A percentile compares a stretch with the other conserved stretches of the same genome.
Conservation (phyloP, 2,888 invertebrate species). For the Dascillus cervinus region DNA sequence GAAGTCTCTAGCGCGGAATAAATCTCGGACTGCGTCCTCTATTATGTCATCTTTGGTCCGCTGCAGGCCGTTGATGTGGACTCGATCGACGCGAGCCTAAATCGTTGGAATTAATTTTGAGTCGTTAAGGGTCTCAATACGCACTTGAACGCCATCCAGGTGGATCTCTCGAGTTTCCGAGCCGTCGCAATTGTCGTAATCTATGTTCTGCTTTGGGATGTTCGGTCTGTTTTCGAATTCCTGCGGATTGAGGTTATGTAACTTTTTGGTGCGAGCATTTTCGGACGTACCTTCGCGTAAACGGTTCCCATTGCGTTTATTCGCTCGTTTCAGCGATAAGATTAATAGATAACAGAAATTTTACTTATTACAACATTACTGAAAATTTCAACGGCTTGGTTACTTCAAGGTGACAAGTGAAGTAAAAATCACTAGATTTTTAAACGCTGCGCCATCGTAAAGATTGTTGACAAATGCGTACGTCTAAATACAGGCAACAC, state of each 20-base stretch:
- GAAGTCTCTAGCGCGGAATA: slow-evolving; percentile 81
- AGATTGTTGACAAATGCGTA: no score
- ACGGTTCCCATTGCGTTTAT: slow-evolving; percentile 46
- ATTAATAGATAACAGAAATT: no score
- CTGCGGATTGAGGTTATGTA: slow-evolving; percentile 24
- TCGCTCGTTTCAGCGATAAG: no score
- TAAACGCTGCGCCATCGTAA: no score
- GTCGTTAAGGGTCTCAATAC: slow-evolving; percentile 15
- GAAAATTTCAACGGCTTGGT: no score
- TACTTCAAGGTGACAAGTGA: no score
- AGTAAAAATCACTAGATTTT: no score
- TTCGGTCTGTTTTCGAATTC: slow-evolving; percentile 12
- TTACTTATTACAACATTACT: no score
- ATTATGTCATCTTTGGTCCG: slow-evolving; percentile 88
- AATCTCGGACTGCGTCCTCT: slow-evolving; percentile 65
- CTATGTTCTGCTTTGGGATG: slow-evolving; percentile 19
- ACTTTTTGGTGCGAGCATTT: slow-evolving; percentile 15
- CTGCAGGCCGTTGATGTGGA: slow-evolving; percentile 76
- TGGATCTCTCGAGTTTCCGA: slow-evolving; percentile 41
- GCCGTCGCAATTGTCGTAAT: slow-evolving; percentile 24
- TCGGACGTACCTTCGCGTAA: slow-evolving; percentile 39
- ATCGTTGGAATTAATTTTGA: neutral
- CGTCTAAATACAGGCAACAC: no score
- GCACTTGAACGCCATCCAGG: slow-evolving; percentile 48
- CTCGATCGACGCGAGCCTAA: slow-evolving; percentile 75